Base-by-base conservation (phyloP, 2,888 invertebrate genomes). In the Mythimna albipuncta region DNA sequence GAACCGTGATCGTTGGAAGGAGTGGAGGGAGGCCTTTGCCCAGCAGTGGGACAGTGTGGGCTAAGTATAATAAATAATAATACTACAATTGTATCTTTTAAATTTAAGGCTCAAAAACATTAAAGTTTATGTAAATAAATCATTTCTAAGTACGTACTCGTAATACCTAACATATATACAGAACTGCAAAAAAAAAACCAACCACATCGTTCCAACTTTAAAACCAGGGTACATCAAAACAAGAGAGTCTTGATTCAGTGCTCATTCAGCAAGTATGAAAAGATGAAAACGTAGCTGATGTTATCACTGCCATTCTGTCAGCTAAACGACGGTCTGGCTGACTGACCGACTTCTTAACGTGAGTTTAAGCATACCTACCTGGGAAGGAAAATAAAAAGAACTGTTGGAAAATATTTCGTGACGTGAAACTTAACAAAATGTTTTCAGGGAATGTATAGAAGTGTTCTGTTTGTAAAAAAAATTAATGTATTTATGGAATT, bases 341-440 rank as follows among this genome's bases (percentile, higher is more conserved):
- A 76, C 74, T 86, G 85, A 87, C 85, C 87, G 87, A 87, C 78
- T 87, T 87, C 75, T 75, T 61, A 75, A 55, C 65, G 21, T 6
- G 1, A 66, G 50, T 55, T 38, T 66, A 71, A 76, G 76, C 65
- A 47, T 16, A 44, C 44, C 16, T 47, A 19, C 47, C 47, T 47
- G 47, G 55, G 35, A 61, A 72, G 66, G 63, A 65, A 13, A 7
- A 50, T 44, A 21, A 50, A 35, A 6, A 73, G 21, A 57, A 26
- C 26, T 52, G 5, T 32, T 11, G 35, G 6, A 44, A 50, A 35
- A 57, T 50, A 35, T 50, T 44, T 52, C 35, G 1, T 47, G 6
- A 32, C 32, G 32, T 32, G 32, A 13, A 65, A 55, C 26, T 7
- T n/a, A 0, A 21, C 1, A 2, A 7, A 19, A 21, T 44, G 11